These are phyloP conservation scores for Ellobium chinense DNA, from an alignment of 2,888 invertebrate genomes.

Conservation along the genomic window DNA sequence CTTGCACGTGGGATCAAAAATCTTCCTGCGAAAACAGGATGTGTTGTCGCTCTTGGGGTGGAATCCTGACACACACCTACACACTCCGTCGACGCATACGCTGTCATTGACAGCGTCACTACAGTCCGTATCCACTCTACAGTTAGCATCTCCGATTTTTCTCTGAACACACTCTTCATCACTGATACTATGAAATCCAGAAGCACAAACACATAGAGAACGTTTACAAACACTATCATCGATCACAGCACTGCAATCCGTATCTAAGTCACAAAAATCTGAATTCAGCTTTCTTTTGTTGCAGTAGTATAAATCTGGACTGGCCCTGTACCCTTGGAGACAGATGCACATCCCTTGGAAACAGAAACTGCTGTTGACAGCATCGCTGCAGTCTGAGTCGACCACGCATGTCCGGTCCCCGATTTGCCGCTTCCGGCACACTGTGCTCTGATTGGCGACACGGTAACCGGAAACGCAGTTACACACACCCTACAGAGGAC, in stretches of 20 bases:
- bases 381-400: slow-evolving; percentile 35
- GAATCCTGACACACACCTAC: slow-evolving; percentile 33
- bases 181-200: neutral
- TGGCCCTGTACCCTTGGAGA: slow-evolving; percentile 2
- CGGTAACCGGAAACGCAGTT: slow-evolving; percentile 33
- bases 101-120: slow-evolving; percentile 56
- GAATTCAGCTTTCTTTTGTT: neutral
- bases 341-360: slow-evolving; percentile 41
- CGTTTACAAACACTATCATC: slow-evolving; percentile 16
- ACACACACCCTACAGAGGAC: slow-evolving; percentile 9
- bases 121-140: slow-evolving; percentile 53
- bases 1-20: neutral
- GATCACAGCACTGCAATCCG: slow-evolving; percentile 20
- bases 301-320: slow-evolving; percentile 16
- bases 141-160: slow-evolving; percentile 9
- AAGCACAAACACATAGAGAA: slow-evolving; percentile 3
- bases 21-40: neutral
- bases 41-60: neutral
- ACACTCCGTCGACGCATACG: slow-evolving; percentile 50
- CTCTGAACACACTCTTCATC: neutral
- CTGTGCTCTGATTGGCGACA: neutral
- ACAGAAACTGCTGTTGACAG: slow-evolving; percentile 35
- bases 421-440: slow-evolving; percentile 24
- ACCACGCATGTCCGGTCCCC: slow-evolving; percentile 36
- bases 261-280: neutral